phyloP scores from a whole-genome alignment of 2,797 vertebrate genomes.

The Lagodon rhomboides region DNA sequence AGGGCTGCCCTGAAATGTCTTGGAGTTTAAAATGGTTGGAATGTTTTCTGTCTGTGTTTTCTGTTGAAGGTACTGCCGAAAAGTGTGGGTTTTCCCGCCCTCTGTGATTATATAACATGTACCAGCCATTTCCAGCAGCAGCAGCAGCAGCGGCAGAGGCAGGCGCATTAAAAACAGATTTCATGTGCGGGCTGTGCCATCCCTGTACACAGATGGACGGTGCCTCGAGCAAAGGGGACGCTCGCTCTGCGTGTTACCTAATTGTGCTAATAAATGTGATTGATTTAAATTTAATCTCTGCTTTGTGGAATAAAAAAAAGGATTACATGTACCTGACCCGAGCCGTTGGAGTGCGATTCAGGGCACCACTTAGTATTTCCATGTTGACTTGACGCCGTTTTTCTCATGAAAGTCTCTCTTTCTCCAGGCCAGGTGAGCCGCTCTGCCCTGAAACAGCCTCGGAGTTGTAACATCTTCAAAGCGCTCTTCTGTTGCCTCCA shows the following conservation, averaged over 20 bases:
- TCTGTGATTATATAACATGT: conserved; percentile 87
- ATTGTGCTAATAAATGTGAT: conserved; percentile 3
- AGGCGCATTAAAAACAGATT: conserved; percentile 85
- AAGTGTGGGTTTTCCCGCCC: conserved; percentile 87
- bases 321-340: conserved; percentile 7
- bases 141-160: conserved; percentile 48
- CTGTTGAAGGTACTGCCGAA: conserved; percentile 78
- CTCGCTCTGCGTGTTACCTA: conserved; percentile 29
- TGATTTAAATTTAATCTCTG: not conserved
- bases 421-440: conserved; percentile 89
- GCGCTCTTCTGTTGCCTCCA: conserved; percentile 93
- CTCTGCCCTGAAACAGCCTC: conserved; percentile 90
- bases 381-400: conserved; percentile 3
- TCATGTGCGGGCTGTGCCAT: conserved; percentile 71
- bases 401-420: conserved; percentile 38
- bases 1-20: conserved; percentile 50
- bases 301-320: not conserved
- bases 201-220: conserved; percentile 62
- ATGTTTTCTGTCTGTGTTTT: conserved; percentile 80
- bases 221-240: conserved; percentile 40
- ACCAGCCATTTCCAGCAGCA: conserved; percentile 84
- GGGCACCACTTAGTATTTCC: conserved; percentile 15
- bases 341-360: conserved; percentile 20
- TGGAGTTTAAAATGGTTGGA: conserved; percentile 79
- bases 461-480: conserved; percentile 92